These are phyloP conservation scores for Drosophila micromelanica DNA, from an alignment of 1,140 invertebrate genomes.

Conservation along the genomic window DNA sequence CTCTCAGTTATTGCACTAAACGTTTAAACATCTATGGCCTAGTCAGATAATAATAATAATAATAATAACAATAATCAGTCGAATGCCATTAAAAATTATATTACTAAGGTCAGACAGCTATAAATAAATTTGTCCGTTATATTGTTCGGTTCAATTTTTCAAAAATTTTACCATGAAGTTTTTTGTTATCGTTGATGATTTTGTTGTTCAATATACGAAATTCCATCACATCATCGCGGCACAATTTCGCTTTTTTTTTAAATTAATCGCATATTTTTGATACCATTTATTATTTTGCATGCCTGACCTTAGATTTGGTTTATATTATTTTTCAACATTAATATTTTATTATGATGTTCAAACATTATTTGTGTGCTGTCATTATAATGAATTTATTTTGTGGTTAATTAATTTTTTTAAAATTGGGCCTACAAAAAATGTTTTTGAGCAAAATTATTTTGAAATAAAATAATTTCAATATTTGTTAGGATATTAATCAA, in stretches of 20 bases:
- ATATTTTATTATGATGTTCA: conserved; percentile 14
- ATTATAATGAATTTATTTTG: not conserved
- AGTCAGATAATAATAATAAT: conserved; percentile 10
- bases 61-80: conserved; percentile 1
- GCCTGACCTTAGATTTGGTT: conserved; percentile 46
- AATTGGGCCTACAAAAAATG: conserved; percentile 9
- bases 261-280: conserved; percentile 3
- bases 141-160: not conserved
- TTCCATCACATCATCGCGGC: conserved; percentile 46
- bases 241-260: conserved; percentile 18
- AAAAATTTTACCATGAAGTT: conserved; percentile 23
- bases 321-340: conserved; percentile 25
- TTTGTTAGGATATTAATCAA: too few species aligned
- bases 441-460: too few species aligned
- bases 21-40: conserved; percentile 32
- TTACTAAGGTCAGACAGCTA: conserved; percentile 5
- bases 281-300: conserved; percentile 26
- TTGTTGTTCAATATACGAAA: conserved; percentile 8
- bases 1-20: conserved; percentile 6
- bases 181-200: not conserved
- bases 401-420: conserved; percentile 8
- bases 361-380: conserved; percentile 8
- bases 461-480: too few species aligned
- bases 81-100: conserved; percentile 21
- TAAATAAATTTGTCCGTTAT: conserved; percentile 4